Evolutionary conservation across 53 echinoderm and acorn worm genomes (phyloP).

Genomic region (Echinometra lucunter): DNA sequence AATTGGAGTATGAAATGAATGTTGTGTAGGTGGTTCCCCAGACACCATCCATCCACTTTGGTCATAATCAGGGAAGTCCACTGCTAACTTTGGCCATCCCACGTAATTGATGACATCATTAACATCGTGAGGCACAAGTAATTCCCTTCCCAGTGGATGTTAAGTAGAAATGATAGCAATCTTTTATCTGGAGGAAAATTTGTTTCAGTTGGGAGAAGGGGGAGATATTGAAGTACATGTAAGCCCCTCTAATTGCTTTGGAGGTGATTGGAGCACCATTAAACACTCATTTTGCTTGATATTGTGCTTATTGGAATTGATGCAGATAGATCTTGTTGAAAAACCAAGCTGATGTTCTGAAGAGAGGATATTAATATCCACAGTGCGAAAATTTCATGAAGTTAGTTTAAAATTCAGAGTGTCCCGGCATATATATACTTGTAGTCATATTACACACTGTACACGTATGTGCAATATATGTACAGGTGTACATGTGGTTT

Average conservation of each 20-base stretch:
- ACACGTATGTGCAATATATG: no score
- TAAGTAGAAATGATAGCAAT: neutral
- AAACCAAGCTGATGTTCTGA: no score
- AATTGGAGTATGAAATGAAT: constrained; percentile 16
- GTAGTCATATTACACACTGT: no score
- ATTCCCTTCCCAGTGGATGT: neutral
- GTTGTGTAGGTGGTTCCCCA: neutral
- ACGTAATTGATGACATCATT: neutral
- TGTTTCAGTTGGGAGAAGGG: neutral
- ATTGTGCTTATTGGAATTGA: no score
- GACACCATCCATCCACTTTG: neutral
- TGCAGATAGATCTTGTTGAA: no score
- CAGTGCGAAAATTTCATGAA: no score
- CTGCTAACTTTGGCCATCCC: neutral
- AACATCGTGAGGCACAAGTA: neutral
- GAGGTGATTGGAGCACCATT: neutral
- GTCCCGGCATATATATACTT: no score
- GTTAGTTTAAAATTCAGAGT: no score
- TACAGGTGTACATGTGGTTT: no score
- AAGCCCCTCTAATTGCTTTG: neutral
- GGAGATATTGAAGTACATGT: neutral
- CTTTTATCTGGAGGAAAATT: neutral
- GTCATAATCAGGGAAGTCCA: neutral
- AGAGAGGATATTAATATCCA: no score
- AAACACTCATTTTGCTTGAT: neutral